A percentile compares a stretch with the other conserved stretches of the same genome.
These are phyloP conservation scores for Pygoscelis adeliae DNA, from an alignment of 2,113 vertebrate species.

Conservation along the genomic window DNA sequence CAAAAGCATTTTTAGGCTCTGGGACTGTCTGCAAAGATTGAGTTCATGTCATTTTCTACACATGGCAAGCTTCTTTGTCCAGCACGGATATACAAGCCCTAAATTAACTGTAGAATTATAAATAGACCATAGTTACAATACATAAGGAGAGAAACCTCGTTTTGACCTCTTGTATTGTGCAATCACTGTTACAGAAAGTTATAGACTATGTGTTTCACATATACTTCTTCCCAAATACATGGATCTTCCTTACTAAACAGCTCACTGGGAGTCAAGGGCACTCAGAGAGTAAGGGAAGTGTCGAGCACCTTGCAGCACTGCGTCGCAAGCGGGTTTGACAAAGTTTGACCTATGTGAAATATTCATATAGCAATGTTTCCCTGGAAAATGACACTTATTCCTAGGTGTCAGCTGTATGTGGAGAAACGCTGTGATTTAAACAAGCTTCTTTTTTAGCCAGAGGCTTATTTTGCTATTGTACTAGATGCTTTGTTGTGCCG, in stretches of 20 bases:
- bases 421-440: neutral
- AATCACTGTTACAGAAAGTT: conserved; percentile 4
- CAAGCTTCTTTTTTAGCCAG: neutral
- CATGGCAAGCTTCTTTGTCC: conserved; percentile 56
- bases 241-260: neutral
- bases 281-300: neutral
- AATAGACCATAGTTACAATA: conserved; percentile 28
- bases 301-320: neutral
- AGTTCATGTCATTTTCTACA: conserved; percentile 59
- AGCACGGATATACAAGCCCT: conserved; percentile 5
- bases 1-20: conserved; percentile 28
- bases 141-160: neutral
- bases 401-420: neutral
- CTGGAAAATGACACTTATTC: neutral
- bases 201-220: neutral
- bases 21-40: conserved; percentile 42
- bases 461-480: neutral
- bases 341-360: neutral
- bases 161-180: conserved; percentile 53
- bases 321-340: neutral
- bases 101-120: conserved; percentile 57
- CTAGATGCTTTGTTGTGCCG: neutral
- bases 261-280: neutral
- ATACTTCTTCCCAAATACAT: neutral
- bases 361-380: neutral